Evolutionary conservation across 2,888 invertebrate species (phyloP).

Genomic region (Ctenicera cuprea): DNA sequence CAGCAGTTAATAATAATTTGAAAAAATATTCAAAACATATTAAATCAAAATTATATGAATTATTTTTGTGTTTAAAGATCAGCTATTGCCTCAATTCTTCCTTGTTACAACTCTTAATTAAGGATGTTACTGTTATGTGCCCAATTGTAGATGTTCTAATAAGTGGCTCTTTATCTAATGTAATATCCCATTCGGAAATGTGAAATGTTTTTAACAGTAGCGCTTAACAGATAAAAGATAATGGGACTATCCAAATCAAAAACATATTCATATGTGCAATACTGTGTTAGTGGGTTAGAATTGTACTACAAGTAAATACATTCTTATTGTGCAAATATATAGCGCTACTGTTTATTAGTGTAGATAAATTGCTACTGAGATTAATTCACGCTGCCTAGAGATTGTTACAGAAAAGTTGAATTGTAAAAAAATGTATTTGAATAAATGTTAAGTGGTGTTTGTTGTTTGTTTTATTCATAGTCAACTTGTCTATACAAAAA

Average conservation of each 20-base stretch:
- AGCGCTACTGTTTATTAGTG: neutral
- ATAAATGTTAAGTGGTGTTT: conserved; percentile 25
- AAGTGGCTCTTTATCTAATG: neutral
- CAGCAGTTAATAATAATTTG: too few relatives aligned
- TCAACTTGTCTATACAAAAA: too few relatives aligned
- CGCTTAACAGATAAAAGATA: neutral
- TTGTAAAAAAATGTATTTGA: conserved; percentile 7
- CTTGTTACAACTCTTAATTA: conserved; percentile 13
- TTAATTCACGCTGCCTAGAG: conserved; percentile 6
- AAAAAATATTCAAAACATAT: too few relatives aligned
- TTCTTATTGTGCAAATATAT: neutral
- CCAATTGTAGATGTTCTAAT: conserved; percentile 14
- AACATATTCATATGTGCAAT: neutral
- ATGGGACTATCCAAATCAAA: neutral
- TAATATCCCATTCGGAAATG: neutral
- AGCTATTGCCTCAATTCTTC: conserved; percentile 3
- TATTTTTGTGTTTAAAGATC: neutral
- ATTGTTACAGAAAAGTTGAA: conserved; percentile 8
- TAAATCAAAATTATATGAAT: too few relatives aligned
- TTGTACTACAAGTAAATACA: too few relatives aligned
- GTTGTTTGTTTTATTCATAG: too few relatives aligned
- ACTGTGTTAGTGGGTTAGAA: too few relatives aligned
- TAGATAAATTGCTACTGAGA: neutral
- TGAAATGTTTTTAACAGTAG: neutral
- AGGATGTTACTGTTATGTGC: neutral